phyloP scores from a whole-genome alignment of 2,888 invertebrate genomes.

The Drosophila atroscutellata region DNA sequence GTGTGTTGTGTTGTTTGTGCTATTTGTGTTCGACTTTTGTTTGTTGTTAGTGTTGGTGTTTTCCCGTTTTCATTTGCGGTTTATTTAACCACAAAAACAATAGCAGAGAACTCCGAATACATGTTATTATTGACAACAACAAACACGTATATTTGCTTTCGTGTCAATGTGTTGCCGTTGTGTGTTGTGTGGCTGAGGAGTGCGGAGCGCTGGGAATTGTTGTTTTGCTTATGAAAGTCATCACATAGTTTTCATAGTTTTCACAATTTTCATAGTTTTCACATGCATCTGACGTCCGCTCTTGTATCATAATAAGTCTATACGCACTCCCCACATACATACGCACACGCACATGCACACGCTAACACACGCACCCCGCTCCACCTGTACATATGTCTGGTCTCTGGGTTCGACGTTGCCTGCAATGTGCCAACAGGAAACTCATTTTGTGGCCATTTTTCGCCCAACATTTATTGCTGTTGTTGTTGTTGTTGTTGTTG shows the following conservation, averaged over 20 bases:
- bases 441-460: slow-evolving; percentile 50
- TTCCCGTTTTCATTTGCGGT: slow-evolving; percentile 21
- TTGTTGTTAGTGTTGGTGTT: neutral
- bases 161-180: slow-evolving; percentile 4
- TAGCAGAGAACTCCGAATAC: slow-evolving; percentile 7
- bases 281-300: slow-evolving; percentile 24
- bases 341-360: neutral
- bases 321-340: neutral
- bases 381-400: slow-evolving; percentile 3
- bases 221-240: slow-evolving; percentile 13
- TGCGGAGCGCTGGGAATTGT: neutral
- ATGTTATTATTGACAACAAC: slow-evolving; percentile 35
- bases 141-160: slow-evolving; percentile 23
- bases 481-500: slow-evolving; percentile 21
- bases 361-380: neutral
- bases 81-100: slow-evolving; percentile 34
- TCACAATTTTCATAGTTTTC: slow-evolving; percentile 20
- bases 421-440: slow-evolving; percentile 38
- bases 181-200: neutral
- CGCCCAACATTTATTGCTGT: slow-evolving; percentile 28
- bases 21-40: neutral
- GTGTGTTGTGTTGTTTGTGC: neutral
- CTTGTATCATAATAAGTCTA: slow-evolving; percentile 27
- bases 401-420: slow-evolving; percentile 2
- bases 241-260: slow-evolving; percentile 11